Evolutionary conservation across 1,140 invertebrate species (phyloP).

Genomic region (Linepithema humile): DNA sequence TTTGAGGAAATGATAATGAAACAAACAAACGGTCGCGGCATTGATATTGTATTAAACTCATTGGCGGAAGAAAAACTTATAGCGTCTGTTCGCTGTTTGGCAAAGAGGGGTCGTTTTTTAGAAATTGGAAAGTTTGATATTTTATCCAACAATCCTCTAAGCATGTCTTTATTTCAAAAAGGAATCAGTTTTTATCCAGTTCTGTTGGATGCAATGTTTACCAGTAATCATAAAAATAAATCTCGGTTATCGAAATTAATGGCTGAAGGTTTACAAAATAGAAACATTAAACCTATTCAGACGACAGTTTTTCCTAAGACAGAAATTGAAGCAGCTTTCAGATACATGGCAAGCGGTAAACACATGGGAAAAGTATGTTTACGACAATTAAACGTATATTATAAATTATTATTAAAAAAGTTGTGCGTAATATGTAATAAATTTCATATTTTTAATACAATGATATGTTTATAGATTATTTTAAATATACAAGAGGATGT

Average conservation of each 20-base stretch:
- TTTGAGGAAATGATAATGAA: constrained; percentile 89
- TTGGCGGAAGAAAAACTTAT: constrained; percentile 91
- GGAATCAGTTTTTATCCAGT: constrained; percentile 93
- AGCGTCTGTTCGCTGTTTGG: constrained; percentile 91
- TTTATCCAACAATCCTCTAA: constrained; percentile 87
- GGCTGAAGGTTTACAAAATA: constrained; percentile 83
- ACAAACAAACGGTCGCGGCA: constrained; percentile 87
- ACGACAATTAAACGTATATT: too few relatives aligned
- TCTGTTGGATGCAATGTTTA: constrained; percentile 80
- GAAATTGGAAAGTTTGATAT: constrained; percentile 93
- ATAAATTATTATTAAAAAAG: too few relatives aligned
- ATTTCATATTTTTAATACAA: too few relatives aligned
- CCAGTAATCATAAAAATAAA: constrained; percentile 23
- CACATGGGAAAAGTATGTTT: constrained; percentile 90
- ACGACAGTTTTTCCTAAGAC: constrained; percentile 80
- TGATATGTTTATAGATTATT: too few relatives aligned
- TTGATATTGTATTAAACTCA: constrained; percentile 92
- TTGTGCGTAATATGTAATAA: too few relatives aligned
- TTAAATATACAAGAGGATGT: too few relatives aligned
- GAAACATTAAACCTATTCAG: constrained; percentile 82
- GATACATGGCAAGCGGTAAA: constrained; percentile 90
- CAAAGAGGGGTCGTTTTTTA: constrained; percentile 87
- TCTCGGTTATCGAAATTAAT: constrained; percentile 86
- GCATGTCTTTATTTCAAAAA: constrained; percentile 91
- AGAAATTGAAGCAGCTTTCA: constrained; percentile 84